These are phyloP conservation scores for Chrosomus eos DNA, from an alignment of 2,797 vertebrate species.

Conservation along the genomic window DNA sequence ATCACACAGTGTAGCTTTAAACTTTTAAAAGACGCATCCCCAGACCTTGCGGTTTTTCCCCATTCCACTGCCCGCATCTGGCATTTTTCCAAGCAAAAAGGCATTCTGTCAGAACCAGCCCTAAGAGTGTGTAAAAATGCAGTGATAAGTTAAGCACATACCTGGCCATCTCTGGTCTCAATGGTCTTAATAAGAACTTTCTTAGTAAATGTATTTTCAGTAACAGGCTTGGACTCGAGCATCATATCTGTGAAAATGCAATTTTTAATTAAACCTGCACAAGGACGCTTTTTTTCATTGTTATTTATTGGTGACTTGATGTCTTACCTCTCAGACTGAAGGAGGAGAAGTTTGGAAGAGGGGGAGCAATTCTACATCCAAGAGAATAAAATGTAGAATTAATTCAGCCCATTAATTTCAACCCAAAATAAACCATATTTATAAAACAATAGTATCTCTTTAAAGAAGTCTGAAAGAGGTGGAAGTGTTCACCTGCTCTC, in stretches of 20 bases:
- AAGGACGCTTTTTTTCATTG: not conserved
- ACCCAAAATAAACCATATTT: not conserved
- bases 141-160: constrained; percentile 64
- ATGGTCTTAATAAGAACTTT: constrained; percentile 96
- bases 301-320: not conserved
- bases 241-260: constrained; percentile 82
- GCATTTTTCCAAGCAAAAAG: no score
- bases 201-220: constrained; percentile 85
- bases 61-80: no score
- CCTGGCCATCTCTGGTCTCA: constrained; percentile 95
- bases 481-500: constrained; percentile 85
- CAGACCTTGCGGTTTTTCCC: no score
- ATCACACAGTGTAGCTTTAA: no score
- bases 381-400: not conserved
- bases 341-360: constrained; percentile 87
- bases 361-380: constrained; percentile 84
- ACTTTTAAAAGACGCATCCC: no score
- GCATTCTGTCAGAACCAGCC: no score
- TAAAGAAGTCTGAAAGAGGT: not conserved
- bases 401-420: not conserved
- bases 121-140: not conserved
- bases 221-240: constrained; percentile 84
- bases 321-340: constrained; percentile 89
- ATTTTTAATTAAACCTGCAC: not conserved
- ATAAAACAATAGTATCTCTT: not conserved